Evolutionary conservation across 2,797 vertebrate genomes (phyloP), one percentile per base, ranked within the genome.

Genomic region (Vespertilio murinus): DNA sequence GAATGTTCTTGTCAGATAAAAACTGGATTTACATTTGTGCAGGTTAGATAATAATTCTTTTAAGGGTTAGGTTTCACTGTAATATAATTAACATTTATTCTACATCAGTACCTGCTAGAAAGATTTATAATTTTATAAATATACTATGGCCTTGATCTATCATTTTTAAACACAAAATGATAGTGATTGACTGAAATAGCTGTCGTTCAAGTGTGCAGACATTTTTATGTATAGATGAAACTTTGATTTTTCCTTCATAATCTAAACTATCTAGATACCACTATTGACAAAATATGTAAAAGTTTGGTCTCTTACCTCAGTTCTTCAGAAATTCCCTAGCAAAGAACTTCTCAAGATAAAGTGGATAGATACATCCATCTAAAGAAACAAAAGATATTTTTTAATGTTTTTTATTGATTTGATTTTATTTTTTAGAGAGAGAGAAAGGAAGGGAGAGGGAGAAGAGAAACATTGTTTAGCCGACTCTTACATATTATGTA

Each of bases 181-280:
- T 47, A 85, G 35, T 38, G 82, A 30, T 64, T 94, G 94, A 52
- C 71, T 88, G 30, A 83, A 92, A 45, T 52, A 59, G 23, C 70
- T 79, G 14, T 56, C 17, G 28, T 64, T 56, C 30, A 75, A n/a
- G 54, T 94, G 8, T 59, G 33, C 8, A 79, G 89, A 77, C 35
- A 16, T 79, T 89, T 78, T 75, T 84, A 78, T 82, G 23, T 84
- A 85, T 84, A 85, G 59, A 18, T 69, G 54, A 90, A 77, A 90
- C 35, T 67, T 91, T 38, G 74, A 33, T 65, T 95, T 93, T 92
- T 69, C 17, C n/a, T 59, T 90, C 84, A 23, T 93, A 65, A 79
- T 71, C 83, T 92, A 93, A 94, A 82, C 79, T 77, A 77, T 86
- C n/a, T 9, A 94, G 35, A 11, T 71, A 88, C 85, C 69, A 22